A percentile compares a stretch with the other conserved stretches of the same genome.
phyloP scores from a whole-genome alignment of 2,113 vertebrate species.

The Caloenas nicobarica region DNA sequence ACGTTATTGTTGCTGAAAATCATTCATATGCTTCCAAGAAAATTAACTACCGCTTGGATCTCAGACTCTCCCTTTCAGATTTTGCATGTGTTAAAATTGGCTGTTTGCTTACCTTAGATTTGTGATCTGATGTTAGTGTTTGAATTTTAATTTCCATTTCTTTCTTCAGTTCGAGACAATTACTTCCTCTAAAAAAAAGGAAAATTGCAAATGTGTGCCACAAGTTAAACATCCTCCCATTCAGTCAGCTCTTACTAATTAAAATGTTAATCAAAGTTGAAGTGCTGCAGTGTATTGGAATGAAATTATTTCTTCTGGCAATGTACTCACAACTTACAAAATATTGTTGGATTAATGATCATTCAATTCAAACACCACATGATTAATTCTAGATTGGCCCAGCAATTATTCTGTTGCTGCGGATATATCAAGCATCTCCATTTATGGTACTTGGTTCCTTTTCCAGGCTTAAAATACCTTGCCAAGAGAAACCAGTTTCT shows the following conservation, averaged over 20 bases:
- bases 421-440: conserved; percentile 44
- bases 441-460: conserved; percentile 51
- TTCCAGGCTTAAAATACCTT: conserved; percentile 42
- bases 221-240: conserved; percentile 66
- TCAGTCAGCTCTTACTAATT: conserved; percentile 51
- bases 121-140: conserved; percentile 89
- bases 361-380: conserved; percentile 59
- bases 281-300: conserved; percentile 38
- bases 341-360: conserved; percentile 61
- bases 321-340: conserved; percentile 67
- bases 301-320: conserved; percentile 52
- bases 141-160: conserved; percentile 98
- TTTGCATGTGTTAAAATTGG: background rate
- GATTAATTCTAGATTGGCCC: conserved; percentile 51
- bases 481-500: conserved; percentile 51
- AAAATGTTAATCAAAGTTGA: conserved; percentile 65
- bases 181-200: conserved; percentile 87
- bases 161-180: conserved; percentile 96
- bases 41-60: conserved; percentile 7
- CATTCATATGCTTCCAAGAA: conserved; percentile 40
- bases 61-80: conserved; percentile 11
- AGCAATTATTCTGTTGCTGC: conserved; percentile 60
- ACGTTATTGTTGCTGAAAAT: conserved; percentile 34
- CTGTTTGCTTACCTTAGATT: conserved; percentile 89
- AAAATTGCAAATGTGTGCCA: conserved; percentile 62